Conservation (phyloP, 2,888 invertebrate species). For the Calameuta filiformis region DNA sequence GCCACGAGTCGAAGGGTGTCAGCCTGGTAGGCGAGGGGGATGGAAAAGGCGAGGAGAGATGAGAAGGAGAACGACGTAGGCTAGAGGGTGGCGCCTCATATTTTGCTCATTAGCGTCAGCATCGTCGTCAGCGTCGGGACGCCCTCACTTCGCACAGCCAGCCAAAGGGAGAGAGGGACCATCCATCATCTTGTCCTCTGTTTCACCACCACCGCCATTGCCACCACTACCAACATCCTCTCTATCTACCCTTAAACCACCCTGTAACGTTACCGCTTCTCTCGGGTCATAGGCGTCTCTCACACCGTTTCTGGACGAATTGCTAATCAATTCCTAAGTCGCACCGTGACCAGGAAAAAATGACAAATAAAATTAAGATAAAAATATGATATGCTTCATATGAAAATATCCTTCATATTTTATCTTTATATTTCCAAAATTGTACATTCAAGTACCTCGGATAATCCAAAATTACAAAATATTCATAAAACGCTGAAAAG, state of each 20-base stretch:
- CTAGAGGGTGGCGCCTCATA: conserved; percentile 62
- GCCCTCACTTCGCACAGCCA: conserved; percentile 53
- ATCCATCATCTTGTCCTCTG: conserved; percentile 63
- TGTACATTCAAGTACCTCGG: background rate
- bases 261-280: background rate
- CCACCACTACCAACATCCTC: conserved; percentile 16
- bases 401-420: background rate
- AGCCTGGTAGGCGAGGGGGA: conserved; percentile 15
- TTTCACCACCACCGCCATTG: conserved; percentile 41
- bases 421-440: background rate
- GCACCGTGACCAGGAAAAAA: background rate
- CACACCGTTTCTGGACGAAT: conserved; percentile 7
- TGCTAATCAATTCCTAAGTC: background rate
- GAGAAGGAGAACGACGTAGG: conserved; percentile 22
- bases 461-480: background rate
- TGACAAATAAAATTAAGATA: background rate
- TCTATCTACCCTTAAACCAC: background rate
- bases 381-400: background rate
- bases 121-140: conserved; percentile 61
- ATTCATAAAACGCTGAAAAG: background rate
- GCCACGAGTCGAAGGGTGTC: conserved; percentile 27
- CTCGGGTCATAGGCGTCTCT: conserved; percentile 26
- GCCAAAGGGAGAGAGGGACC: conserved; percentile 41
- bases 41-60: conserved; percentile 12
- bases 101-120: conserved; percentile 66